Conservation (phyloP, 2,888 invertebrate genomes). For the Heliconius charithonia region DNA sequence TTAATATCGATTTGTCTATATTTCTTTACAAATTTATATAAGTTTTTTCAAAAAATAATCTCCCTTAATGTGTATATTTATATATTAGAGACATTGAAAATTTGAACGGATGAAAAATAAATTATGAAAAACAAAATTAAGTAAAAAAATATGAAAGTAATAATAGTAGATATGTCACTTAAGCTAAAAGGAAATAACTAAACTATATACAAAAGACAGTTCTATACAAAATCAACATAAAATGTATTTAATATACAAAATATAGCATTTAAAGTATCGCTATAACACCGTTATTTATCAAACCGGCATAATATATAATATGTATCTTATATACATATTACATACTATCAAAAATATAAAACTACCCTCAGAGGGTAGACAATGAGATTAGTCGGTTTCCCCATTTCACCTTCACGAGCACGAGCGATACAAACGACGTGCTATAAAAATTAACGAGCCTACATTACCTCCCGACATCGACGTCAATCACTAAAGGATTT, state of each 20-base stretch:
- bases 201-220: no score
- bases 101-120: no score
- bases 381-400: conserved; percentile 23
- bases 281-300: not conserved
- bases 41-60: no score
- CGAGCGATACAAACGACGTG: conserved; percentile 57
- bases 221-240: no score
- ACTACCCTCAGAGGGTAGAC: not conserved
- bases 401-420: conserved; percentile 25
- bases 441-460: conserved; percentile 71
- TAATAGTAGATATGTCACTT: no score
- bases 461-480: conserved; percentile 57
- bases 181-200: no score
- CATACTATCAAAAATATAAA: conserved; percentile 5
- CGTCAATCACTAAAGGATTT: conserved; percentile 81
- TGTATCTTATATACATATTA: not conserved
- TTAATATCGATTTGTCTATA: no score
- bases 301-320: not conserved
- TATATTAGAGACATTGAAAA: no score
- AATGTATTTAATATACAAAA: not conserved
- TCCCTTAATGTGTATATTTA: no score
- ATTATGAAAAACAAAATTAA: not conserved
- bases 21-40: no score
- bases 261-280: not conserved
- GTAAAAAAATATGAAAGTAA: no score